These are phyloP conservation scores for Phylloscopus whistleri DNA, from an alignment of 2,113 vertebrate species.

Conservation along the genomic window DNA sequence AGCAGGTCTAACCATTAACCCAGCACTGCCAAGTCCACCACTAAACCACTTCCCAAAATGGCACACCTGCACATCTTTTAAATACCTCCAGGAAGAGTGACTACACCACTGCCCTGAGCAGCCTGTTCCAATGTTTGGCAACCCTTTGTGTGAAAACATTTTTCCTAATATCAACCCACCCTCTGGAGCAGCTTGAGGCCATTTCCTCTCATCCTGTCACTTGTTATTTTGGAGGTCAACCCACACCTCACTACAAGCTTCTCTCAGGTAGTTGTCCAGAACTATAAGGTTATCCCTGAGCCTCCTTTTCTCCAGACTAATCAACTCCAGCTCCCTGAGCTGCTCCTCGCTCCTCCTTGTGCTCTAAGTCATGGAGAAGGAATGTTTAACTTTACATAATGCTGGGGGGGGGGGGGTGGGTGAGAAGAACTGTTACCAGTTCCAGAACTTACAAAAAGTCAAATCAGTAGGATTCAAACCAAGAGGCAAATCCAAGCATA, in stretches of 20 bases:
- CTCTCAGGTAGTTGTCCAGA: background rate
- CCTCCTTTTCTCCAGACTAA: background rate
- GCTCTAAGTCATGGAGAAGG: background rate
- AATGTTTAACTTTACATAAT: background rate
- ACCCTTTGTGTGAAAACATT: background rate
- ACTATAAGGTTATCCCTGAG: background rate
- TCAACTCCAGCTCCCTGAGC: background rate
- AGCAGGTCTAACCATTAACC: background rate
- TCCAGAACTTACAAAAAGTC: background rate
- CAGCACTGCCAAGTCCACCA: background rate
- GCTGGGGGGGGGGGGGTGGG: too few relatives aligned
- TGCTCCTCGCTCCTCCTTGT: background rate
- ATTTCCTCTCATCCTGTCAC: background rate
- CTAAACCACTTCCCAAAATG: background rate
- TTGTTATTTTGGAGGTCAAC: background rate
- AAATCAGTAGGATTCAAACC: background rate
- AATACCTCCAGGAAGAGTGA: background rate
- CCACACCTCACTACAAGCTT: background rate
- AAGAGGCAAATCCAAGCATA: background rate
- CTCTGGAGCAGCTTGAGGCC: background rate
- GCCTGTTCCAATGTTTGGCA: background rate
- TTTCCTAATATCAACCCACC: background rate
- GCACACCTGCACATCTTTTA: background rate
- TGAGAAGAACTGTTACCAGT: background rate
- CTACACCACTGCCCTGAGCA: background rate